phyloP scores from a whole-genome alignment of 2,113 vertebrate species.

The Oreochromis aureus region DNA sequence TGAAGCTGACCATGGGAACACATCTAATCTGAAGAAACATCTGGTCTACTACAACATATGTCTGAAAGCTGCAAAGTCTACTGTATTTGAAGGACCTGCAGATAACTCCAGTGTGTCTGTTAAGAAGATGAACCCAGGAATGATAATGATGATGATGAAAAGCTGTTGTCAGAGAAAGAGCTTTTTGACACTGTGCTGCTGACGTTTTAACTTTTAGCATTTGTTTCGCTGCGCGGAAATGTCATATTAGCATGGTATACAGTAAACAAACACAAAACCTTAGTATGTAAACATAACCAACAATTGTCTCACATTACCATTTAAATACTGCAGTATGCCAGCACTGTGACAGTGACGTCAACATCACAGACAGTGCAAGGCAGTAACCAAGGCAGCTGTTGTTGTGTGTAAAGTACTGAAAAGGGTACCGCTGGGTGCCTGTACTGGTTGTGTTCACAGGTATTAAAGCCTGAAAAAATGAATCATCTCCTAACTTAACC shows the following conservation, averaged over 20 bases:
- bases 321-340: not conserved
- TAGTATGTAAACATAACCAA: not conserved
- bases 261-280: not conserved
- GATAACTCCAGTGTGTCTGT: not conserved
- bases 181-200: not conserved
- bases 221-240: not conserved
- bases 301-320: fast-evolving
- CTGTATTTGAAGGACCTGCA: not conserved
- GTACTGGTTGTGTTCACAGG: not conserved
- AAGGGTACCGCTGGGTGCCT: not conserved
- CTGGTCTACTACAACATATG: not conserved
- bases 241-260: not conserved
- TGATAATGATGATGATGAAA: not conserved
- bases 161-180: not conserved
- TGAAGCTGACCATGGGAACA: not conserved
- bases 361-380: not conserved
- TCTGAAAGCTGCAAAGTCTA: not conserved
- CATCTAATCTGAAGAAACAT: not conserved
- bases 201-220: not conserved
- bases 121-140: not conserved
- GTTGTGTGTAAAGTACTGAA: not conserved
- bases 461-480: not conserved
- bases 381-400: not conserved
- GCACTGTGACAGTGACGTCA: not conserved
- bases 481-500: not conserved